Percentiles rank a stretch among this genome's conserved stretches.
These are phyloP conservation scores for Habropoda laboriosa DNA, from an alignment of 1,140 invertebrate species.

Conservation along the genomic window DNA sequence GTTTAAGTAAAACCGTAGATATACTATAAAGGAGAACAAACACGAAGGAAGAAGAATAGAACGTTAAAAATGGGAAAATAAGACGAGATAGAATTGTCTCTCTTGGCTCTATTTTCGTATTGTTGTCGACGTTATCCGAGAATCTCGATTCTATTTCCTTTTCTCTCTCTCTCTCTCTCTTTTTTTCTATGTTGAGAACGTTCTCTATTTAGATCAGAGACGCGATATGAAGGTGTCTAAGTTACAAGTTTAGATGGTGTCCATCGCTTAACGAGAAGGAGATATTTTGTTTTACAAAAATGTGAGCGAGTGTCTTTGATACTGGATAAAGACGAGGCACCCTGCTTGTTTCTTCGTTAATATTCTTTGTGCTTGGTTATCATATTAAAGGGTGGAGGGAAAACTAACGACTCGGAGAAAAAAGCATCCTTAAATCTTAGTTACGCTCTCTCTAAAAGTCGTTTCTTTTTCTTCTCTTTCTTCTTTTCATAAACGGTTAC, in stretches of 20 bases:
- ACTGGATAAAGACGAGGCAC: constrained; percentile 57
- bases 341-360: constrained; percentile 41
- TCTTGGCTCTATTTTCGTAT: not conserved
- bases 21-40: not conserved
- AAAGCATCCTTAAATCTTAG: constrained; percentile 27
- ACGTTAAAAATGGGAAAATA: no score
- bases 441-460: not conserved
- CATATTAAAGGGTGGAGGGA: constrained; percentile 30
- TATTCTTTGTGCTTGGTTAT: constrained; percentile 14
- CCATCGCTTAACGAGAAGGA: constrained; percentile 27
- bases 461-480: no score
- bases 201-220: not conserved
- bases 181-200: no score
- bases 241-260: no score
- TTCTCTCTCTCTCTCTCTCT: no score
- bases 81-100: no score
- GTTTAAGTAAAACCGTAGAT: not conserved
- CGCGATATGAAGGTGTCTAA: no score
- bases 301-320: constrained; percentile 54
- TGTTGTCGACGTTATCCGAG: not conserved
- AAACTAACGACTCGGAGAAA: constrained; percentile 25
- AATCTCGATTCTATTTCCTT: no score
- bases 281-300: constrained; percentile 50
- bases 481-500: no score
- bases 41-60: constrained; percentile 12